phyloP scores from a whole-genome alignment of 2,888 invertebrate species.

The Drosophila putrida region DNA sequence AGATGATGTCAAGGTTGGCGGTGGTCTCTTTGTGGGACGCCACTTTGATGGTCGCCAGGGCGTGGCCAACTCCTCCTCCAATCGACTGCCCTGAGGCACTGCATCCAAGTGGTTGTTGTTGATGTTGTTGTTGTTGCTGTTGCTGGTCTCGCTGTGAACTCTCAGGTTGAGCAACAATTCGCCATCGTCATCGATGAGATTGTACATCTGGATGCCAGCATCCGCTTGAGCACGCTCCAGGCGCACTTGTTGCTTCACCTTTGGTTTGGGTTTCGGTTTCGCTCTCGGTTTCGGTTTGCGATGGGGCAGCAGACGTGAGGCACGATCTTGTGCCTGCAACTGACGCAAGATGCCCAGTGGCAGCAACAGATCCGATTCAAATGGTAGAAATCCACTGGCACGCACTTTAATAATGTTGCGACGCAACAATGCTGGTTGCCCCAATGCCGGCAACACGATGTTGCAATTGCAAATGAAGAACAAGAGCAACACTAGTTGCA shows the following conservation, averaged over 20 bases:
- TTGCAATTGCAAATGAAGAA: constrained; percentile 4
- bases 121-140: constrained; percentile 1
- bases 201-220: constrained; percentile 57
- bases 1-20: constrained; percentile 40
- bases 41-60: constrained; percentile 69
- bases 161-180: constrained; percentile 67
- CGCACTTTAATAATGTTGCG: constrained; percentile 66
- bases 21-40: constrained; percentile 55
- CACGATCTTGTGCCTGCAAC: constrained; percentile 67
- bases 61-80: constrained; percentile 10
- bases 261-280: constrained; percentile 16
- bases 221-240: constrained; percentile 54
- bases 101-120: constrained; percentile 16
- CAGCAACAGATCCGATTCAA: constrained; percentile 66
- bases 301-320: constrained; percentile 30
- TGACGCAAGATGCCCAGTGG: constrained; percentile 64
- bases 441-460: background rate
- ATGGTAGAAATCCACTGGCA: constrained; percentile 68
- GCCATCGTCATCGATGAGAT: constrained; percentile 73
- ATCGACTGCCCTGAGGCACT: constrained; percentile 1
- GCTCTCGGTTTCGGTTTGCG: constrained; percentile 5
- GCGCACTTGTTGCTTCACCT: constrained; percentile 59
- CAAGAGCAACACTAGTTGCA: background rate
- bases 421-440: constrained; percentile 6
- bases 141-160: constrained; percentile 56